Evolutionary conservation across 1,140 invertebrate genomes (phyloP).

Genomic region (Euschistus heros): DNA sequence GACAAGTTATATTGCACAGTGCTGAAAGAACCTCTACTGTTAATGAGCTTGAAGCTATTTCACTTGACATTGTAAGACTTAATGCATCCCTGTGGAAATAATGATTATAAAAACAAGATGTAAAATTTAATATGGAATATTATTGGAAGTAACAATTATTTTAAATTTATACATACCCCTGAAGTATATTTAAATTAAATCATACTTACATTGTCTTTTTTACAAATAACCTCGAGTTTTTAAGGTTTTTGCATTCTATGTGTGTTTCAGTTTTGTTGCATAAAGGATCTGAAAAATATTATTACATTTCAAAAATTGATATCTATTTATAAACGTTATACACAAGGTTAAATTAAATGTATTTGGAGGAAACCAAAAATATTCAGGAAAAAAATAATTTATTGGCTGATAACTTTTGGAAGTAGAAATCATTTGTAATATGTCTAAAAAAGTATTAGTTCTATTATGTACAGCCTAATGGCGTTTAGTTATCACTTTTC

Average conservation of each 20-base stretch:
- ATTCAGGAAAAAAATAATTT: too few relatives aligned
- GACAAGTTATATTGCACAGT: background rate
- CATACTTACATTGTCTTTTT: background rate
- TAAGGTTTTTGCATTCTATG: background rate
- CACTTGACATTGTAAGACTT: background rate
- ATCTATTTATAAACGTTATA: too few relatives aligned
- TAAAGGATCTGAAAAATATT: background rate
- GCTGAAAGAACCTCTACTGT: background rate
- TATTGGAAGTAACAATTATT: too few relatives aligned
- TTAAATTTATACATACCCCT: slow-evolving; percentile 4
- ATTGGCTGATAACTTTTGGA: too few relatives aligned
- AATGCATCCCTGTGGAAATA: background rate
- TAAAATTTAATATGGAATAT: too few relatives aligned
- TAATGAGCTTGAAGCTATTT: background rate
- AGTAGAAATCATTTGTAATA: too few relatives aligned
- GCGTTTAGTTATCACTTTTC: too few relatives aligned
- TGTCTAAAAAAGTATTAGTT: too few relatives aligned
- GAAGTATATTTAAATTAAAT: too few relatives aligned
- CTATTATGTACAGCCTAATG: too few relatives aligned
- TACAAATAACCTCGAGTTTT: background rate
- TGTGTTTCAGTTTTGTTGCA: background rate
- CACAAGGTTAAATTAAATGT: too few relatives aligned
- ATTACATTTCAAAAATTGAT: background rate
- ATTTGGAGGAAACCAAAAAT: too few relatives aligned
- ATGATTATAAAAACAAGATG: background rate